Conservation (phyloP, 2,113 vertebrate species). For the Nicator chloris region DNA sequence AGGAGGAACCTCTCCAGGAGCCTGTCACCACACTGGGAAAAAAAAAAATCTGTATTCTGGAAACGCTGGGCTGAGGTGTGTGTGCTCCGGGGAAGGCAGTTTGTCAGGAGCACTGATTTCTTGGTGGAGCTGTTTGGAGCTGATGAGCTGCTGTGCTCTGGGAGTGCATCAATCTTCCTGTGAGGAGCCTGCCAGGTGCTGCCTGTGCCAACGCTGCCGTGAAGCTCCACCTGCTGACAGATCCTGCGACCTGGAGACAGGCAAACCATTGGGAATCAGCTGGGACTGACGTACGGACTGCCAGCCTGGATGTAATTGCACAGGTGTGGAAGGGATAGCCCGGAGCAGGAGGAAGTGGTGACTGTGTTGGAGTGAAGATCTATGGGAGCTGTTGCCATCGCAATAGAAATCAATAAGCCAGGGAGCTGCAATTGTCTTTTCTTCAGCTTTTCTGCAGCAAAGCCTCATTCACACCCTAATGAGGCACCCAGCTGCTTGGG, state of each 20-base stretch:
- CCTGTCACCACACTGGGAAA: background rate
- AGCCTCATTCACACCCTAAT: background rate
- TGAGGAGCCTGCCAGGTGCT: background rate
- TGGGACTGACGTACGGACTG: accelerated
- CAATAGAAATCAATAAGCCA: background rate
- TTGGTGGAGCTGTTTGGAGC: background rate
- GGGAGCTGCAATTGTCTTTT: background rate
- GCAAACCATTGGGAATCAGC: accelerated
- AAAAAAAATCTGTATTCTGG: background rate
- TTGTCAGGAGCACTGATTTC: background rate
- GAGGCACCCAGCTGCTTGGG: background rate
- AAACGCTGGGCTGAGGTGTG: background rate
- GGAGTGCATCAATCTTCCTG: background rate
- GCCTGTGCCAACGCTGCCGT: background rate
- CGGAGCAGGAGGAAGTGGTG: background rate
- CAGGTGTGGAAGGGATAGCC: background rate
- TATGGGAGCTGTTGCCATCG: background rate
- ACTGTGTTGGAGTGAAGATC: background rate
- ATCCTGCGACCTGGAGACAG: background rate
- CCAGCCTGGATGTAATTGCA: background rate
- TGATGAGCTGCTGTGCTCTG: background rate
- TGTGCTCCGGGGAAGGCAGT: background rate
- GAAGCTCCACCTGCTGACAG: background rate
- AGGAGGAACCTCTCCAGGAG: background rate
- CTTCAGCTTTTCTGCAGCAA: background rate